Conservation (phyloP, 1,140 invertebrate genomes). For the Achroia grisella region DNA sequence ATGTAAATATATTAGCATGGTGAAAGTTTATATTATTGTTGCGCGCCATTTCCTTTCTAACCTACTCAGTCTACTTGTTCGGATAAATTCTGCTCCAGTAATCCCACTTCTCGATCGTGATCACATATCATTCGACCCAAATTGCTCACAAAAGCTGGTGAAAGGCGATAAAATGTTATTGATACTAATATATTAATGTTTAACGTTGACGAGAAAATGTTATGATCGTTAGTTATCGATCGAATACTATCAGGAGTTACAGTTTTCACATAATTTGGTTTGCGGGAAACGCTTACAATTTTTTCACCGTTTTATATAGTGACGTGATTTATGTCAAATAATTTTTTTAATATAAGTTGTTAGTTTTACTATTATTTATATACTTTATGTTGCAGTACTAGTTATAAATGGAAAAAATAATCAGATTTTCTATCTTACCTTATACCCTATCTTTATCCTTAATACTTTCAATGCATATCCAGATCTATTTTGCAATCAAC, state of each 20-base stretch:
- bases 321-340: too few species aligned
- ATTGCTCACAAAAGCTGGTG: slow-evolving; percentile 35
- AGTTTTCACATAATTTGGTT: too few species aligned
- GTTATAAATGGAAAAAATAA: too few species aligned
- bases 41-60: slow-evolving; percentile 45
- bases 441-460: too few species aligned
- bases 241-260: not conserved
- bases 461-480: too few species aligned
- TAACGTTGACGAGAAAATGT: not conserved
- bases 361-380: too few species aligned
- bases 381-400: too few species aligned
- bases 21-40: slow-evolving; percentile 47
- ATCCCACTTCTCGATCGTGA: slow-evolving; percentile 49
- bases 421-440: too few species aligned
- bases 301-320: too few species aligned
- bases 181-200: slow-evolving; percentile 8
- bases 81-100: slow-evolving; percentile 61
- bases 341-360: too few species aligned
- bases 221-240: slow-evolving; percentile 1
- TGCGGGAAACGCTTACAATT: too few species aligned
- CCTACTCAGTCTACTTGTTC: slow-evolving; percentile 60
- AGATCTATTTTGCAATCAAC: too few species aligned
- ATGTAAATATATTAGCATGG: slow-evolving; percentile 10
- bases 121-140: slow-evolving; percentile 56
- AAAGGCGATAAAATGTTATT: slow-evolving; percentile 33